Conservation (phyloP, 1,140 invertebrate species). For the Scylla paramamosain region DNA sequence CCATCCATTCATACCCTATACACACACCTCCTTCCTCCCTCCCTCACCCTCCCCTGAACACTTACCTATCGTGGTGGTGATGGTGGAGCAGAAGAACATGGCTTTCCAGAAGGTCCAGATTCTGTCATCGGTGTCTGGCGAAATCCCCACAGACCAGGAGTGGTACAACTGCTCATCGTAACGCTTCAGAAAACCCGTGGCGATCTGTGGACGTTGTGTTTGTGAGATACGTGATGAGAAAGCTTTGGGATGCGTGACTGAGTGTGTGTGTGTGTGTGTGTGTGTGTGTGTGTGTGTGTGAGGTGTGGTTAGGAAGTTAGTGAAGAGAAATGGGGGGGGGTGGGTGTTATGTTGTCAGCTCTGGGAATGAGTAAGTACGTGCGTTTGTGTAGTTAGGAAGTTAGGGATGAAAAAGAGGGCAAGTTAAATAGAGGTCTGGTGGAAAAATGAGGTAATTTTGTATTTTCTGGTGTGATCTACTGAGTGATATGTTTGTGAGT, state of each 20-base stretch:
- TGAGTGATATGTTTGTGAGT: too few relatives aligned
- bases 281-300: not conserved
- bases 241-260: not conserved
- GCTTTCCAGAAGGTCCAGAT: conserved; percentile 95
- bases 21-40: not conserved
- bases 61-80: conserved; percentile 97
- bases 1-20: not conserved
- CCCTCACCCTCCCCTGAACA: conserved; percentile 37
- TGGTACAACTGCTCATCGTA: conserved; percentile 84
- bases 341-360: not conserved
- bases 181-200: conserved; percentile 78
- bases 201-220: conserved; percentile 39
- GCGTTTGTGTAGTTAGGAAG: too few relatives aligned
- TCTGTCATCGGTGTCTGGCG: conserved; percentile 64
- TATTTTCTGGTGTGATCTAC: too few relatives aligned
- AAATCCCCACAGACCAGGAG: conserved; percentile 79
- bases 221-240: not conserved
- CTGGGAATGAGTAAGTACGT: too few relatives aligned
- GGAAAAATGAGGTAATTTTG: too few relatives aligned
- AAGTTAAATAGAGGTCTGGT: too few relatives aligned
- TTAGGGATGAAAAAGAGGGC: too few relatives aligned
- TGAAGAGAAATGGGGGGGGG: not conserved
- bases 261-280: not conserved
- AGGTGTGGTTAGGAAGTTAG: not conserved
- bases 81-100: conserved; percentile 93